A percentile compares a stretch with the other conserved stretches of the same genome.
These are phyloP conservation scores for Eira barbara DNA, from an alignment of 2,113 vertebrate species.

Conservation along the genomic window DNA sequence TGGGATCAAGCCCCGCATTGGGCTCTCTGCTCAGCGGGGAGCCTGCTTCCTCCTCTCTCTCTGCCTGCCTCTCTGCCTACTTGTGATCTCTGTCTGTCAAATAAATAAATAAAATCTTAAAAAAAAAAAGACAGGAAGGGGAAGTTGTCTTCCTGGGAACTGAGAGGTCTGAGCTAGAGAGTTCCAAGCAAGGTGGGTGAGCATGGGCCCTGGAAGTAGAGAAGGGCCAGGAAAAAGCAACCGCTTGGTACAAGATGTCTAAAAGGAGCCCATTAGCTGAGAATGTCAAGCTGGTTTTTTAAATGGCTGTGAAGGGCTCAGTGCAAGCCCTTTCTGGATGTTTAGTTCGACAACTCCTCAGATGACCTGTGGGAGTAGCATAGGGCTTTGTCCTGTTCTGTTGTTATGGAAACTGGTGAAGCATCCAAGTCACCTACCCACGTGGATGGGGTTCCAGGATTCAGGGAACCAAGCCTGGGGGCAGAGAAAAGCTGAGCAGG, in stretches of 20 bases:
- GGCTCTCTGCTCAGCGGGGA: too few relatives aligned
- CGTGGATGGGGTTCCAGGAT: neutral
- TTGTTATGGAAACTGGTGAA: slow-evolving; percentile 15
- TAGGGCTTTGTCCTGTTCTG: neutral
- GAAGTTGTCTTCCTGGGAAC: neutral
- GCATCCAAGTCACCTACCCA: neutral
- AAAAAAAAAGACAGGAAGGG: neutral
- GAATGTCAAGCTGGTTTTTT: slow-evolving; percentile 75
- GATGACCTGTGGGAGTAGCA: neutral
- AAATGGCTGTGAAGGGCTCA: neutral
- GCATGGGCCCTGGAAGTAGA: neutral
- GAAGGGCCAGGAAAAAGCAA: neutral
- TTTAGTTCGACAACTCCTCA: neutral
- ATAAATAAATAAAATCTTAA: too few relatives aligned
- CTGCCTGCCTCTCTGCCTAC: too few relatives aligned
- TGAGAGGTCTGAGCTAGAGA: neutral
- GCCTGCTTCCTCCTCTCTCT: too few relatives aligned
- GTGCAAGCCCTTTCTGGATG: neutral
- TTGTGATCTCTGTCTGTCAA: too few relatives aligned
- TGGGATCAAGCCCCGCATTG: too few relatives aligned
- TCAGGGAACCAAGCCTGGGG: neutral
- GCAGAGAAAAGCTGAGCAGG: neutral
- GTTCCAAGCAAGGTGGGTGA: neutral
- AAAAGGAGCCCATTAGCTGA: neutral
- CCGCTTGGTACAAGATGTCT: neutral